Conservation (phyloP, 1,140 invertebrate genomes). For the Odontomachus brunneus region DNA sequence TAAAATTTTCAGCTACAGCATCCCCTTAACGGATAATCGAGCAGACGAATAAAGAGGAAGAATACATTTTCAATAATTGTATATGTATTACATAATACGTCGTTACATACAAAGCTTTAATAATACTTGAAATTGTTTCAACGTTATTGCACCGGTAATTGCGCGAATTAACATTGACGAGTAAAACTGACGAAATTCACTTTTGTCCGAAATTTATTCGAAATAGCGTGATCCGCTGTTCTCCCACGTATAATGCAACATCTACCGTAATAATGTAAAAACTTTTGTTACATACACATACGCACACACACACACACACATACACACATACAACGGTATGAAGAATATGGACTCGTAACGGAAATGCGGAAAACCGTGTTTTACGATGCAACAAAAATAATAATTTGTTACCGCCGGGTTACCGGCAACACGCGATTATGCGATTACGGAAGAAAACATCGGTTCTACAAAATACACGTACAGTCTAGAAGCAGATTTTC, state of each 20-base stretch:
- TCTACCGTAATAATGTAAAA: background rate
- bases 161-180: background rate
- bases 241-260: background rate
- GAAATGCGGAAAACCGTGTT: background rate
- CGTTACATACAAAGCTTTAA: background rate
- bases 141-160: background rate
- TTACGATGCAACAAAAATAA: constrained; percentile 19
- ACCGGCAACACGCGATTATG: constrained; percentile 2
- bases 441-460: constrained; percentile 42
- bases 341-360: background rate
- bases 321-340: background rate
- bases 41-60: no score
- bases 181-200: background rate
- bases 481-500: constrained; percentile 10
- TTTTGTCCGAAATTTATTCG: background rate
- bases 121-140: background rate
- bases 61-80: no score
- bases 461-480: background rate
- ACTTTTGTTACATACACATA: background rate
- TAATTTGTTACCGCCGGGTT: constrained; percentile 25
- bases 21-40: background rate
- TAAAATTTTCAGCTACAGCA: no score
- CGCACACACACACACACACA: background rate
- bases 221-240: background rate
- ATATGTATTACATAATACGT: background rate